A percentile compares a stretch with the other conserved stretches of the same genome.
phyloP scores from a whole-genome alignment of 2,797 vertebrate genomes.

The Rhinichthys osculus region DNA sequence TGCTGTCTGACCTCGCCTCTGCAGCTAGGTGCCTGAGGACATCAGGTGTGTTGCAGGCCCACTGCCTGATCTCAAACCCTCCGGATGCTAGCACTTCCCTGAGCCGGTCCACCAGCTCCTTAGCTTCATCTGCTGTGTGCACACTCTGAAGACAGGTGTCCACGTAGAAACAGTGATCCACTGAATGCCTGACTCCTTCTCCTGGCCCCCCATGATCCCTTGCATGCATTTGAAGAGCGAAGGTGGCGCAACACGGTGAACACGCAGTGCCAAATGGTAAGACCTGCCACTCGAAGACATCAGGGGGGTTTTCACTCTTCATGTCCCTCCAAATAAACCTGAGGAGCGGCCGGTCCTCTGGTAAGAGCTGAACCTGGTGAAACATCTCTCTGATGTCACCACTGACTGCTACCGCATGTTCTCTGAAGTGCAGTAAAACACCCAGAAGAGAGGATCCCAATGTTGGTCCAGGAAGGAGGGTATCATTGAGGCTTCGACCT shows the following conservation, averaged over 20 bases:
- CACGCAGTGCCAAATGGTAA: no score
- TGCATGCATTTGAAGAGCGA: background rate
- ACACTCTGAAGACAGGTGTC: constrained; percentile 4
- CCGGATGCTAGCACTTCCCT: background rate
- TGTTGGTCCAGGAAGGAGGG: background rate
- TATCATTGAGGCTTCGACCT: background rate
- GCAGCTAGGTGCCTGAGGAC: background rate
- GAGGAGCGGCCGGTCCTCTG: constrained; percentile 26
- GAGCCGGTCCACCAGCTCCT: background rate
- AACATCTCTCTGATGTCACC: constrained; percentile 50
- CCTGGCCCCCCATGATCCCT: background rate
- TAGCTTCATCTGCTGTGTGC: background rate
- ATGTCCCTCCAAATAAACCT: constrained; percentile 35
- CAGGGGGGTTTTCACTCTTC: background rate
- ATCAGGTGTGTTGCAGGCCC: background rate
- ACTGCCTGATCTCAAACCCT: constrained; percentile 39
- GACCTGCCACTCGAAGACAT: no score
- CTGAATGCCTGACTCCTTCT: background rate
- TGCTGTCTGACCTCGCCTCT: background rate
- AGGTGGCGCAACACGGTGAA: no score
- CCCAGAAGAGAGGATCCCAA: background rate
- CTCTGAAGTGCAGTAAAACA: no score
- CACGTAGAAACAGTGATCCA: background rate
- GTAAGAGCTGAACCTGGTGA: constrained; percentile 32
- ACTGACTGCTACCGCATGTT: background rate